Conservation (phyloP, 1,140 invertebrate genomes). For the Papilio machaon region DNA sequence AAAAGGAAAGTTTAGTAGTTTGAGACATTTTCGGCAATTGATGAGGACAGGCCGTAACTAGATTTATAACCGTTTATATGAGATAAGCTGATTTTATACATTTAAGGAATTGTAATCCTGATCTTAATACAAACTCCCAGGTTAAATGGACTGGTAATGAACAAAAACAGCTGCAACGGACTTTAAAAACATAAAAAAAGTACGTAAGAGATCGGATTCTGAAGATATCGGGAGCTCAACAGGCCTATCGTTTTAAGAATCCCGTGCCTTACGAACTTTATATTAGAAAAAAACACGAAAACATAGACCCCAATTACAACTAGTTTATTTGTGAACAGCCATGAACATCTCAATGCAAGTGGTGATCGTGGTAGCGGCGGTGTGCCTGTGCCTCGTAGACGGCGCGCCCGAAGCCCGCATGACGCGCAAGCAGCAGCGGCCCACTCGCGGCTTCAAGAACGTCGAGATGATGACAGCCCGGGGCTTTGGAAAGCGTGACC, state of each 20-base stretch:
- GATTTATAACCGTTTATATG: background rate
- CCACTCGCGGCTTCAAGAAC: slow-evolving; percentile 83
- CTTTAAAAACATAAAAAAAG: too few relatives aligned
- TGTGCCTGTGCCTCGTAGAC: slow-evolving; percentile 67
- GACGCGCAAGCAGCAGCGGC: slow-evolving; percentile 75
- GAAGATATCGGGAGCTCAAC: too few relatives aligned
- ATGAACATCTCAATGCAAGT: slow-evolving; percentile 74
- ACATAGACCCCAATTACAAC: background rate
- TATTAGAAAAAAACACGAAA: too few relatives aligned
- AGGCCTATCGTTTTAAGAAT: too few relatives aligned
- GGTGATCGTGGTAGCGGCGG: slow-evolving; percentile 60
- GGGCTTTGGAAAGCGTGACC: slow-evolving; percentile 82
- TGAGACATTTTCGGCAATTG: slow-evolving; percentile 27
- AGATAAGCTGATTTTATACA: background rate
- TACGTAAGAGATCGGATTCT: too few relatives aligned
- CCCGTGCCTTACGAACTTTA: too few relatives aligned
- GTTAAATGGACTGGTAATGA: too few relatives aligned
- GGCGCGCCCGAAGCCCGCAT: slow-evolving; percentile 64
- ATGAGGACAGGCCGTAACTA: slow-evolving; percentile 7
- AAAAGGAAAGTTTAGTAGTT: slow-evolving; percentile 39
- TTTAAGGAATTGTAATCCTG: background rate
- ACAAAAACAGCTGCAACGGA: too few relatives aligned
- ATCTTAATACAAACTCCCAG: background rate
- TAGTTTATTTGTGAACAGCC: slow-evolving; percentile 46
- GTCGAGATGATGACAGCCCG: slow-evolving; percentile 83